A percentile compares a stretch with the other conserved stretches of the same genome.
Conservation (phyloP, 2,797 vertebrate species). For the Crenuchus spilurus region DNA sequence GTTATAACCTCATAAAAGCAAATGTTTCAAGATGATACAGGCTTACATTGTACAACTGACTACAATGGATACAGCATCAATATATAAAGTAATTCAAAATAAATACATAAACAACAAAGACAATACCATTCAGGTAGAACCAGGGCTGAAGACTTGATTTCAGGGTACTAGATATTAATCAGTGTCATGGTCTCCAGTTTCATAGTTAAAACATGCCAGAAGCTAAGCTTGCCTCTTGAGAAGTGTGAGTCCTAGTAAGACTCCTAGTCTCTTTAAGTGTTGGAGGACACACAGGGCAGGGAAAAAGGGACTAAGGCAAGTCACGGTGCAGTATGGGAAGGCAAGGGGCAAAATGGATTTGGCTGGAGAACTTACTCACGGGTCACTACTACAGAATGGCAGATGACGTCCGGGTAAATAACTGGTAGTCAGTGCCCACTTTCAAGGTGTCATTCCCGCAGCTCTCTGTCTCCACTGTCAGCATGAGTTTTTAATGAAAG, state of each 20-base stretch:
- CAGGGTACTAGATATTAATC: background rate
- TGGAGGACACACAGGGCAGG: constrained; percentile 54
- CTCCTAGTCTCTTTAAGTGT: constrained; percentile 69
- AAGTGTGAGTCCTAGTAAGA: constrained; percentile 19
- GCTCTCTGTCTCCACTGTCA: constrained; percentile 76
- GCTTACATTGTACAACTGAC: no score
- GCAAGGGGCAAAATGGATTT: constrained; percentile 75
- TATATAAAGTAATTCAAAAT: background rate
- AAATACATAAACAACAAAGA: background rate
- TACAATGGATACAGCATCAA: no score
- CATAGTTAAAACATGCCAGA: background rate
- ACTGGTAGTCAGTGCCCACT: constrained; percentile 66
- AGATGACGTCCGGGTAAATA: constrained; percentile 64
- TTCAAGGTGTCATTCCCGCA: constrained; percentile 74
- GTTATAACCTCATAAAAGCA: no score
- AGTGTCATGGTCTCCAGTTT: constrained; percentile 12
- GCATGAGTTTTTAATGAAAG: constrained; percentile 85
- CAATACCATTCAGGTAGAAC: background rate
- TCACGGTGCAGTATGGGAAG: constrained; percentile 63
- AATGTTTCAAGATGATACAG: no score
- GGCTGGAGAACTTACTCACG: constrained; percentile 73
- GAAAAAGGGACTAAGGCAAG: constrained; percentile 68
- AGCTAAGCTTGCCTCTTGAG: background rate
- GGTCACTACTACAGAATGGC: constrained; percentile 82
- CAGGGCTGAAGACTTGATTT: constrained; percentile 12